A percentile compares a stretch with the other conserved stretches of the same genome.
phyloP scores from a whole-genome alignment of 2,888 invertebrate species.

The Ptychoptera contaminata region DNA sequence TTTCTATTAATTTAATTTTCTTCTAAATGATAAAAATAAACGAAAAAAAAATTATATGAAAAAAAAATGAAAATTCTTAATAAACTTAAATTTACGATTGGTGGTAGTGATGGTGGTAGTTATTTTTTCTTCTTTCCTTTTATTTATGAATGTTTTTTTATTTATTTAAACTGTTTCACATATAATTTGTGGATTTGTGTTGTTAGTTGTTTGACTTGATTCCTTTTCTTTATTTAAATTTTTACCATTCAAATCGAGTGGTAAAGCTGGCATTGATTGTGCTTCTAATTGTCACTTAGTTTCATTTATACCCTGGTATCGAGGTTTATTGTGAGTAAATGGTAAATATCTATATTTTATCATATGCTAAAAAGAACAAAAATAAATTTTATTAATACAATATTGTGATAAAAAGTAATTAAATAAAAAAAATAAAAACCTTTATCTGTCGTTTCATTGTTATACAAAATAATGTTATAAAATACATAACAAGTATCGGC shows the following conservation, averaged over 20 bases:
- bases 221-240: too few relatives aligned
- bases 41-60: too few relatives aligned
- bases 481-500: conserved; percentile 99
- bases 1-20: too few relatives aligned
- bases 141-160: too few relatives aligned
- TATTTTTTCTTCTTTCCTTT: too few relatives aligned
- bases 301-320: conserved; percentile 55
- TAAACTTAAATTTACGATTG: too few relatives aligned
- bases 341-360: conserved; percentile 98
- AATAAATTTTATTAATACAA: conserved; percentile 5
- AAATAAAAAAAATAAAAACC: conserved; percentile 38
- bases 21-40: too few relatives aligned
- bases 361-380: conserved; percentile 77
- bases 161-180: too few relatives aligned
- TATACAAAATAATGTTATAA: conserved; percentile 93
- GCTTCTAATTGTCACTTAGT: conserved; percentile 37
- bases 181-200: too few relatives aligned
- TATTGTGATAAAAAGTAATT: not conserved
- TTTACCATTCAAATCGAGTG: not conserved
- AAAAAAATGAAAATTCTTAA: too few relatives aligned
- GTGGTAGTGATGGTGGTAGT: too few relatives aligned
- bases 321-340: conserved; percentile 95
- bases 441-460: conserved; percentile 99
- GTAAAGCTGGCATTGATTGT: conserved; percentile 21
- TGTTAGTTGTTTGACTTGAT: too few relatives aligned